phyloP scores from a whole-genome alignment of 2,888 invertebrate species.

The Drosophila siamana region DNA sequence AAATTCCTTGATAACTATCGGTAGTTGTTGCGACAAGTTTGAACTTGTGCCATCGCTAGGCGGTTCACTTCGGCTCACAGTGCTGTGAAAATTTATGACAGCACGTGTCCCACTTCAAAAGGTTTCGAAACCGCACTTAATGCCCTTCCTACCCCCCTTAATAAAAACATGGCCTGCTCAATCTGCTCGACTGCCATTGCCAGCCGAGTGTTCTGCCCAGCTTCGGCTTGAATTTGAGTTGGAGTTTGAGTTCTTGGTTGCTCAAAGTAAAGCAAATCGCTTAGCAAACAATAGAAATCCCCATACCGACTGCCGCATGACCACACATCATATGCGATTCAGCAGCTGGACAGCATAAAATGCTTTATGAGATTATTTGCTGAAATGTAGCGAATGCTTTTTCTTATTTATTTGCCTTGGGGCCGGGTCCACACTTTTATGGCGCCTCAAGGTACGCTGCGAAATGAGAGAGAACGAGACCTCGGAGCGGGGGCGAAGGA shows the following conservation, averaged over 20 bases:
- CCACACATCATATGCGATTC: slow-evolving; percentile 73
- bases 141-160: slow-evolving; percentile 25
- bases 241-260: slow-evolving; percentile 11
- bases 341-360: slow-evolving; percentile 72
- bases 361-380: slow-evolving; percentile 82
- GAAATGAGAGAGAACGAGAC: slow-evolving; percentile 3
- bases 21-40: slow-evolving; percentile 29
- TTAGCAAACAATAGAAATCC: slow-evolving; percentile 74
- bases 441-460: slow-evolving; percentile 66
- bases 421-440: slow-evolving; percentile 54
- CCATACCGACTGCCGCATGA: slow-evolving; percentile 21
- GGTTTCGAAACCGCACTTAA: slow-evolving; percentile 68
- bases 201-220: slow-evolving; percentile 19
- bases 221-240: not conserved
- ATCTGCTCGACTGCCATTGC: slow-evolving; percentile 11
- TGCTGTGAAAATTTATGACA: slow-evolving; percentile 68
- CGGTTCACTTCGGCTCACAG: slow-evolving; percentile 25
- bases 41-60: slow-evolving; percentile 17
- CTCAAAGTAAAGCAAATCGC: slow-evolving; percentile 64
- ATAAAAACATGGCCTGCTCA: slow-evolving; percentile 1
- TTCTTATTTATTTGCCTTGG: slow-evolving; percentile 76
- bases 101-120: slow-evolving; percentile 71
- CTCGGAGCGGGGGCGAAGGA: not conserved
- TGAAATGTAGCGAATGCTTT: slow-evolving; percentile 74
- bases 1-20: slow-evolving; percentile 23